Evolutionary conservation across 2,113 vertebrate genomes (phyloP).

Genomic region (Ancistrus triradiatus): DNA sequence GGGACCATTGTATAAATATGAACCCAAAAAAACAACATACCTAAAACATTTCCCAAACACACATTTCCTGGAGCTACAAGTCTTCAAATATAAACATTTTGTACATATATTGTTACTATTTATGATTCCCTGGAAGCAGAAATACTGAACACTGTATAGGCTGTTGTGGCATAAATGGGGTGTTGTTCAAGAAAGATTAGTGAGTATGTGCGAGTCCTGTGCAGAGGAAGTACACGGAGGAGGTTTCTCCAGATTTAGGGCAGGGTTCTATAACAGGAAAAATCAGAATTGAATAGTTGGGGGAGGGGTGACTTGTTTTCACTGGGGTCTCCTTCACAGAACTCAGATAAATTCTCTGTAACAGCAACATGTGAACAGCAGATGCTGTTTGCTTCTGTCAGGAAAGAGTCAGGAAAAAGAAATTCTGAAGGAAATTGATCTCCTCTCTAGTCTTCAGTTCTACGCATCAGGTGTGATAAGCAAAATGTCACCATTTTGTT

Average conservation of each 20-base stretch:
- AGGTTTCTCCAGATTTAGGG: slow-evolving; percentile 34
- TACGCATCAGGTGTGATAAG: too few relatives aligned
- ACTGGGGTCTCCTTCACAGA: slow-evolving; percentile 20
- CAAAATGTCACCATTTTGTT: too few relatives aligned
- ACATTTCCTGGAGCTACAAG: too few relatives aligned
- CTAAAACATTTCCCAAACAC: too few relatives aligned
- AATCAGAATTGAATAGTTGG: not conserved
- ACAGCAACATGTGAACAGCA: slow-evolving; percentile 57
- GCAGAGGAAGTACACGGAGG: not conserved
- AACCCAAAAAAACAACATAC: too few relatives aligned
- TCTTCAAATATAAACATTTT: too few relatives aligned
- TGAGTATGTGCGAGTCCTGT: slow-evolving; percentile 19
- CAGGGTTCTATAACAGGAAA: slow-evolving; percentile 37
- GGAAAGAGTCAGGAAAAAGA: slow-evolving; percentile 7
- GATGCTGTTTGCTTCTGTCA: slow-evolving; percentile 55
- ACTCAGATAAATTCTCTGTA: not conserved
- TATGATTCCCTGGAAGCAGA: not conserved
- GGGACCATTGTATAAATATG: too few relatives aligned
- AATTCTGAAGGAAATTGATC: slow-evolving; percentile 11
- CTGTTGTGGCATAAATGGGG: not conserved
- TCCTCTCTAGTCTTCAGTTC: too few relatives aligned
- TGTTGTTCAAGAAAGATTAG: slow-evolving; percentile 7
- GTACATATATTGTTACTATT: not conserved
- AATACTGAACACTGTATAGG: not conserved
- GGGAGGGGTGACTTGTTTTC: slow-evolving; percentile 43